phyloP scores from a whole-genome alignment of 2,797 vertebrate genomes.

The Mastacembelus armatus region DNA sequence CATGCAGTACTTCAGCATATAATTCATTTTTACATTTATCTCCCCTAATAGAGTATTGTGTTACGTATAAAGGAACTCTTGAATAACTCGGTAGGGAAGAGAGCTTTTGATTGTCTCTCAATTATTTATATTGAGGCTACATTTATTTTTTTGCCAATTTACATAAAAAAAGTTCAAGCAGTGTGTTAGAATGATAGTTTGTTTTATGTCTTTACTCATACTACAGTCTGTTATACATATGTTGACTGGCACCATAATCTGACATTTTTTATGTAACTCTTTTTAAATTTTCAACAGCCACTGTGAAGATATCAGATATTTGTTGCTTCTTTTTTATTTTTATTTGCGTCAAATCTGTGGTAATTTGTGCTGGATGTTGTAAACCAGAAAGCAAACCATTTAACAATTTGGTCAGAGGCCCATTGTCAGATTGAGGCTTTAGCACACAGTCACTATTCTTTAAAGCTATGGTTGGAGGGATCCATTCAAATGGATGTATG shows the following conservation, averaged over 20 bases:
- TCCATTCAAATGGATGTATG: constrained; percentile 68
- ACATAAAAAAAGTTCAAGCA: neutral
- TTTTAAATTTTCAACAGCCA: neutral
- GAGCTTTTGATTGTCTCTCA: constrained; percentile 22
- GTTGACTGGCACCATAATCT: constrained; percentile 17
- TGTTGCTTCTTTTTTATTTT: constrained; percentile 16
- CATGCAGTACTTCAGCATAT: neutral
- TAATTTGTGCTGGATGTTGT: constrained; percentile 10
- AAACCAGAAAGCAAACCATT: constrained; percentile 23
- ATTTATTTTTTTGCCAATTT: constrained; percentile 4
- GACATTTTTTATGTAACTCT: constrained; percentile 17
- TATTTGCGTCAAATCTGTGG: constrained; percentile 8
- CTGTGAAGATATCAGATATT: constrained; percentile 9
- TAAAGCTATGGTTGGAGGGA: constrained; percentile 54
- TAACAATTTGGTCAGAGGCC: constrained; percentile 34
- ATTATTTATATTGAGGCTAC: neutral
- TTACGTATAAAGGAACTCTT: constrained; percentile 15
- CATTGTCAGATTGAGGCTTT: constrained; percentile 34
- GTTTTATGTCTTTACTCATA: constrained; percentile 25
- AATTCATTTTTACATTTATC: constrained; percentile 17
- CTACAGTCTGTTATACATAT: constrained; percentile 37
- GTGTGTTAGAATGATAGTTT: constrained; percentile 17
- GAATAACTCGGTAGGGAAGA: constrained; percentile 1
- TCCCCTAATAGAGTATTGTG: constrained; percentile 5
- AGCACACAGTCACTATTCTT: constrained; percentile 37